These are phyloP conservation scores for Rhinoraja longicauda DNA, from an alignment of 2,797 vertebrate genomes.

Conservation along the genomic window DNA sequence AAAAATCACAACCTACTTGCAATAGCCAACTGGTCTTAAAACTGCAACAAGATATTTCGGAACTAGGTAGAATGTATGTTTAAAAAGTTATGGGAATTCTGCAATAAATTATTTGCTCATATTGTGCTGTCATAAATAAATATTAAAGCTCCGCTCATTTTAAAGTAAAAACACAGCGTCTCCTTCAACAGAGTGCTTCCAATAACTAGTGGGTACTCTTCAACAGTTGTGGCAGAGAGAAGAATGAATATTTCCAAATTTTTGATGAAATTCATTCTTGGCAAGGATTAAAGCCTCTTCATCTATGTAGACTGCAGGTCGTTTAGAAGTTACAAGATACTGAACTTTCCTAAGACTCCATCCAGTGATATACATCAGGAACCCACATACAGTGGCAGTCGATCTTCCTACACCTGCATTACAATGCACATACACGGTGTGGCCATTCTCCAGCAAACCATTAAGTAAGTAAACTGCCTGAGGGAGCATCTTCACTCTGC, in stretches of 20 bases:
- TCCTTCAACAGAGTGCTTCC: neutral
- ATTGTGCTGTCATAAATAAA: neutral
- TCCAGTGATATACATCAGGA: slow-evolving; percentile 81
- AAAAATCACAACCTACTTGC: neutral
- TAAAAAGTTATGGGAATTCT: neutral
- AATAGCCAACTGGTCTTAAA: neutral
- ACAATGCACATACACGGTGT: slow-evolving; percentile 89
- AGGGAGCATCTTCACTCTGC: slow-evolving; percentile 83
- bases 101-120: neutral
- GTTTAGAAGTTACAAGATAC: slow-evolving; percentile 74
- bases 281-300: slow-evolving; percentile 79
- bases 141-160: neutral
- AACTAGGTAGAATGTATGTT: no score
- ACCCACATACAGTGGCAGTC: slow-evolving; percentile 79
- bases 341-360: slow-evolving; percentile 85
- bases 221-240: slow-evolving; percentile 43
- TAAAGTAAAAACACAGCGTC: neutral
- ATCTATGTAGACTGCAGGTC: slow-evolving; percentile 85
- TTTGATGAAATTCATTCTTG: slow-evolving; percentile 72
- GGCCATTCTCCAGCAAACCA: slow-evolving; percentile 81
- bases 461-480: slow-evolving; percentile 87
- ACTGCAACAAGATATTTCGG: neutral
- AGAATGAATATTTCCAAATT: slow-evolving; percentile 66
- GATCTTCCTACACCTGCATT: slow-evolving; percentile 91
- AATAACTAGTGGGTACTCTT: neutral